Conservation (phyloP, 2,797 vertebrate genomes). For the Dendrocincla tyrannina region DNA sequence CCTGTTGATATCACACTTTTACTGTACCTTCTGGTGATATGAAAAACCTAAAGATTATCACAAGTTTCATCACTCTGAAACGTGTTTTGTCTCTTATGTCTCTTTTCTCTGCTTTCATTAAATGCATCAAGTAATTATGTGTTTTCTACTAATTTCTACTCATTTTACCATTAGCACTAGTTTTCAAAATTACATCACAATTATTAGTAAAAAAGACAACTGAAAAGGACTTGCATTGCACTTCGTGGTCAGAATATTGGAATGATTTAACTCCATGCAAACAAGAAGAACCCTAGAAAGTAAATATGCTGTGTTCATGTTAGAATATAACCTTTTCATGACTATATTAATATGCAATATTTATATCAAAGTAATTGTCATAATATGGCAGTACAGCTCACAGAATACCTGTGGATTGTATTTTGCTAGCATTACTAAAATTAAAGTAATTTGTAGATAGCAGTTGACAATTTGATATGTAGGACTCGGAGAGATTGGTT, state of each 20-base stretch:
- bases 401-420: neutral
- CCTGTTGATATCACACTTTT: neutral
- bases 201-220: accelerated
- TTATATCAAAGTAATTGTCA: neutral
- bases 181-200: neutral
- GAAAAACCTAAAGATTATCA: neutral
- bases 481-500: neutral
- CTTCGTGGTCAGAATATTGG: neutral
- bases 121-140: neutral
- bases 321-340: neutral
- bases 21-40: neutral
- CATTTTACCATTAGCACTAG: neutral
- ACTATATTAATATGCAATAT: neutral
- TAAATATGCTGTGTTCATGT: neutral
- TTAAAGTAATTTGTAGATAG: neutral
- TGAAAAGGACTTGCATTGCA: neutral
- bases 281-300: neutral
- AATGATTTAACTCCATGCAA: neutral
- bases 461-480: neutral
- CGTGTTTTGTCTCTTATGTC: neutral
- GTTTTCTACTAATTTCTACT: neutral
- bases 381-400: neutral
- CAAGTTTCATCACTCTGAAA: neutral
- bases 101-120: neutral
- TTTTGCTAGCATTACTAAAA: neutral